A percentile compares a stretch with the other conserved stretches of the same genome.
These are phyloP conservation scores for Mugil cephalus DNA, from an alignment of 2,113 vertebrate species.

Conservation along the genomic window DNA sequence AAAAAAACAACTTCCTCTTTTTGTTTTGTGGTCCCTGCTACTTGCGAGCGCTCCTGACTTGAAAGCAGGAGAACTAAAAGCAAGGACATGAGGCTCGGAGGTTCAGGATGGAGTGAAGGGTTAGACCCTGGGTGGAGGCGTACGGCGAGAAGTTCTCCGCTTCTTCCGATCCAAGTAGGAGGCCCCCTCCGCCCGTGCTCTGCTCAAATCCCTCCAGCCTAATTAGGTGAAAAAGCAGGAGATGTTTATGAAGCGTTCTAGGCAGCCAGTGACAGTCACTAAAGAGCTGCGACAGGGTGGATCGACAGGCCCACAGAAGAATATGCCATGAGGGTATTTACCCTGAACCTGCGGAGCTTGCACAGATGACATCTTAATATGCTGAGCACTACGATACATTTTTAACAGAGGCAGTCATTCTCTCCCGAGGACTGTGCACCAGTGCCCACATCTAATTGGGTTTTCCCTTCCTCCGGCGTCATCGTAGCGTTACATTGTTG, in stretches of 20 bases:
- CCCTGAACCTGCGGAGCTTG: conserved; percentile 75
- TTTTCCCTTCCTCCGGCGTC: conserved; percentile 64
- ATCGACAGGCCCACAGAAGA: conserved; percentile 70
- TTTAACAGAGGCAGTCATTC: conserved; percentile 61
- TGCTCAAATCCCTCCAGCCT: conserved; percentile 83
- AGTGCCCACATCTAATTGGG: conserved; percentile 77
- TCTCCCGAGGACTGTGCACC: conserved; percentile 67
- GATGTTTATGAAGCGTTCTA: conserved; percentile 82
- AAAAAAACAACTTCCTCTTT: not conserved
- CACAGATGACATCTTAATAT: conserved; percentile 85
- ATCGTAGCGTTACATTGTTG: conserved; percentile 59
- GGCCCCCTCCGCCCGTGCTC: conserved; percentile 15
- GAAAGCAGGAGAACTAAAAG: conserved; percentile 7
- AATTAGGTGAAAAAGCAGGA: conserved; percentile 84
- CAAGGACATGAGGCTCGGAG: conserved; percentile 3
- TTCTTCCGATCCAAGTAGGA: conserved; percentile 32
- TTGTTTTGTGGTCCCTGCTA: conserved; percentile 19
- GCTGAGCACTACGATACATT: conserved; percentile 73
- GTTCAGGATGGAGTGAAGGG: conserved; percentile 22
- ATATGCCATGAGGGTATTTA: conserved; percentile 77
- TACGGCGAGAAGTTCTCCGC: conserved; percentile 25
- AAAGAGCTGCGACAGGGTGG: conserved; percentile 81
- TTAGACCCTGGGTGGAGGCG: conserved; percentile 8
- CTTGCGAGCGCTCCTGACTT: not conserved
- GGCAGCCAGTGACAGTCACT: conserved; percentile 76